Evolutionary conservation across 2,113 vertebrate genomes (phyloP).

Genomic region (Cryptomyrus ogoouensis): DNA sequence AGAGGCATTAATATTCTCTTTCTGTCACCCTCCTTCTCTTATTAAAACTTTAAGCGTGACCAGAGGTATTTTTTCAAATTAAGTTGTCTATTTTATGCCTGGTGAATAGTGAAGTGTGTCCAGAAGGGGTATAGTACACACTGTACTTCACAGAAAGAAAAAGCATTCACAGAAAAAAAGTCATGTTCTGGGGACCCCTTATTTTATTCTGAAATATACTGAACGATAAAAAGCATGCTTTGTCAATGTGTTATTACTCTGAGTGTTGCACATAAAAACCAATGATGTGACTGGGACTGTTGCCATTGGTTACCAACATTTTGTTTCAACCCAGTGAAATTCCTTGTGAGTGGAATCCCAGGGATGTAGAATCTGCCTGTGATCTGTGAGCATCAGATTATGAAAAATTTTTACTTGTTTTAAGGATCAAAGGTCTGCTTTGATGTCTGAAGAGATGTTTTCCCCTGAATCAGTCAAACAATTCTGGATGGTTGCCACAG

Average conservation of each 20-base stretch:
- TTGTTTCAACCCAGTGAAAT: background rate
- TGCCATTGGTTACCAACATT: slow-evolving; percentile 15
- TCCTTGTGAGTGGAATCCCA: slow-evolving; percentile 13
- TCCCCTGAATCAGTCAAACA: background rate
- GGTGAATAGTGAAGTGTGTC: background rate
- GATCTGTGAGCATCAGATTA: background rate
- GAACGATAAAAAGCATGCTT: background rate
- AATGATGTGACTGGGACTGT: slow-evolving; percentile 2
- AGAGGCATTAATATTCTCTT: background rate
- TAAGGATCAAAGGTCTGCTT: slow-evolving; percentile 12
- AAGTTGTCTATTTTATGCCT: background rate
- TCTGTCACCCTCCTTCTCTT: background rate
- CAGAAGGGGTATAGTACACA: background rate
- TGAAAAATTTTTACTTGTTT: slow-evolving; percentile 13
- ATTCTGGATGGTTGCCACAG: background rate
- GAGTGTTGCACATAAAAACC: background rate
- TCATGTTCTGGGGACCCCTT: background rate
- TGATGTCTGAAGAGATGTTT: slow-evolving; percentile 16
- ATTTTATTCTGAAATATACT: background rate
- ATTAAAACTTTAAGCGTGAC: background rate
- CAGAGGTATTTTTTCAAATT: background rate
- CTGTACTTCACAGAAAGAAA: background rate
- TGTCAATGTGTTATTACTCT: slow-evolving; percentile 3
- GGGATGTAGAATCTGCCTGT: background rate
- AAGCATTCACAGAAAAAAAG: background rate